Percentiles rank a stretch among this genome's conserved stretches.
phyloP scores from a whole-genome alignment of 2,888 invertebrate genomes.

The Adela reaumurella region DNA sequence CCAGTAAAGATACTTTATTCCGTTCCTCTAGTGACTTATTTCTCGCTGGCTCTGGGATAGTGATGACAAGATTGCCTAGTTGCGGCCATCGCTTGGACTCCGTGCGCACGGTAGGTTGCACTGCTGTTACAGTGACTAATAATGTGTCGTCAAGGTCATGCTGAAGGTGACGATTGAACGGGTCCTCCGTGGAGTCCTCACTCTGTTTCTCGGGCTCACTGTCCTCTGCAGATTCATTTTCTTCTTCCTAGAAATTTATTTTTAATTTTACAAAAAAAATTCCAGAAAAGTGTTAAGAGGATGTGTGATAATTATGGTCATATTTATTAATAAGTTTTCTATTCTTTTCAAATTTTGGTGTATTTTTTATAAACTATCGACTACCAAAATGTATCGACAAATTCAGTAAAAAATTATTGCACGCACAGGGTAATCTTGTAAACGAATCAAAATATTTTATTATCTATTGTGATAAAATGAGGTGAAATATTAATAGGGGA shows the following conservation, averaged over 20 bases:
- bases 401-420: too few relatives aligned
- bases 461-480: too few relatives aligned
- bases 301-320: too few relatives aligned
- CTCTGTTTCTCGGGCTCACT: slow-evolving; percentile 21
- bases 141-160: slow-evolving; percentile 64
- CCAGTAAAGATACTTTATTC: slow-evolving; percentile 45
- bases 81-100: slow-evolving; percentile 56
- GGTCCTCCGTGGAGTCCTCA: slow-evolving; percentile 43
- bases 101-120: slow-evolving; percentile 34
- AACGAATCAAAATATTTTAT: too few relatives aligned
- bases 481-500: too few relatives aligned
- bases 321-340: too few relatives aligned
- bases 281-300: too few relatives aligned
- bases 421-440: too few relatives aligned
- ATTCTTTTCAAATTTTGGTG: too few relatives aligned
- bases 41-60: slow-evolving; percentile 50
- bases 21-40: slow-evolving; percentile 20
- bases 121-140: slow-evolving; percentile 55
- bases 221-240: slow-evolving; percentile 25
- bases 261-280: too few relatives aligned
- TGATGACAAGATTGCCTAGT: slow-evolving; percentile 58
- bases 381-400: too few relatives aligned
- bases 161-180: slow-evolving; percentile 66
- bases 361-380: too few relatives aligned
- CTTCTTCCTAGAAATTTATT: slow-evolving; percentile 12